Evolutionary conservation across 2,113 vertebrate species (phyloP), one percentile per base, ranked within the genome.

Genomic region (Campylomormyrus numenius): DNA sequence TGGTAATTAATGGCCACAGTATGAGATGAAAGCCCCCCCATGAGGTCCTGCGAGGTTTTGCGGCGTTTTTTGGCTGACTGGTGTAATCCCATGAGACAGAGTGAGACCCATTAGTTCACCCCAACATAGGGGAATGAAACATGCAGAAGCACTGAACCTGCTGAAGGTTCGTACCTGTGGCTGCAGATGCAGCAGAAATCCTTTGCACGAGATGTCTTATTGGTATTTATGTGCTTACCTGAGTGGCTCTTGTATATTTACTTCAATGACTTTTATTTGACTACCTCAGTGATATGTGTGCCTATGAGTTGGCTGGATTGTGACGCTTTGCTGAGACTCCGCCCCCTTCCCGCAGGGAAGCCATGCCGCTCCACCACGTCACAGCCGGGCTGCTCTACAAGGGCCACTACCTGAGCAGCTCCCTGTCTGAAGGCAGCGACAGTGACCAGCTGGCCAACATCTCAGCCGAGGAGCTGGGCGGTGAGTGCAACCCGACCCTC

Each of bases 281-380:
- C 5, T 19, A 21, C 19, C 87, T 58, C 3, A 1, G 31, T 39
- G 74, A 80, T 80, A 80, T 77, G 13, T 62, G 53, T 8, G 8
- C 62, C 27, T 27, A 48, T 27, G 0, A 84, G 50, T 5, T 10
- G 31, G 53, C 48, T 56, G 85, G 85, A 87, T 35, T 80, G 35
- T 42, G 31, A 17, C 35, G 6, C 35, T 42, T 42, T 66, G 7
- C n/a, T 58, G 35, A 52, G 19, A 46, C 31, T 45, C 21, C 27
- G 4, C 83, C 70, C 52, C 70, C 88, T 58, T 90, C n/a, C 88
- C n/a, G 91, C 53, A 99, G 98, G 97, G 97, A 97, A 95, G 99
- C 98, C 96, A 99, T 99, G 98, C 98, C 98, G 94, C 99, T 99
- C 96, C 98, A 99, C 92, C 98, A 98, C 93, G 98, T 99, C 94